A percentile compares a stretch with the other conserved stretches of the same genome.
Conservation (phyloP, 1,140 invertebrate species). For the Manduca sexta region DNA sequence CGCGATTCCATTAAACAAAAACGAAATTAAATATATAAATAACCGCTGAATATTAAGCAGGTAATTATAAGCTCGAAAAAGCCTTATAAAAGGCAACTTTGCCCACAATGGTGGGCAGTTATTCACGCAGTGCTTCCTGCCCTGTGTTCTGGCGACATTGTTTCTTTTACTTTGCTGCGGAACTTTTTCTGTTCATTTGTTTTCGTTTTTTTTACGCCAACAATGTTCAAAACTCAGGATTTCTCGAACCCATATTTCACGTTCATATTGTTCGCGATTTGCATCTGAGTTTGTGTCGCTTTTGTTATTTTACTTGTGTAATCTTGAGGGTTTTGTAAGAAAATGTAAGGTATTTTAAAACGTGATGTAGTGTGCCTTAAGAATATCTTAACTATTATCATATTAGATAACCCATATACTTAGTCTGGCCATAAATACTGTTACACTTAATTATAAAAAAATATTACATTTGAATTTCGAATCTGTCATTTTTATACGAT, state of each 20-base stretch:
- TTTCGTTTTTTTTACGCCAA: slow-evolving; percentile 27
- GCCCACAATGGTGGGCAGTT: slow-evolving; percentile 44
- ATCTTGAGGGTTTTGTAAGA: too few relatives aligned
- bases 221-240: slow-evolving; percentile 36
- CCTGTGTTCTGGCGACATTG: slow-evolving; percentile 34
- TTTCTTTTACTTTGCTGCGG: slow-evolving; percentile 35
- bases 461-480: too few relatives aligned
- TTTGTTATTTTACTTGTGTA: slow-evolving; percentile 9
- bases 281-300: slow-evolving; percentile 17
- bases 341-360: too few relatives aligned
- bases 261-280: slow-evolving; percentile 60
- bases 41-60: slow-evolving; percentile 8
- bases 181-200: slow-evolving; percentile 65
- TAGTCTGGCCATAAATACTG: too few relatives aligned
- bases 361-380: too few relatives aligned
- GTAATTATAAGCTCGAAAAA: slow-evolving; percentile 1
- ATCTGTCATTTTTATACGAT: too few relatives aligned
- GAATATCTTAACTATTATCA: too few relatives aligned
- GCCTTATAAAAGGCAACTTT: slow-evolving; percentile 2
- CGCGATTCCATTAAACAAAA: not conserved
- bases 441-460: too few relatives aligned
- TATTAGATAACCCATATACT: too few relatives aligned
- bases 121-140: slow-evolving; percentile 61
- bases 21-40: not conserved
- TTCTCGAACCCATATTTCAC: slow-evolving; percentile 67